These are phyloP conservation scores for Nephrotoma flavescens DNA, from an alignment of 2,888 invertebrate genomes.

Conservation along the genomic window DNA sequence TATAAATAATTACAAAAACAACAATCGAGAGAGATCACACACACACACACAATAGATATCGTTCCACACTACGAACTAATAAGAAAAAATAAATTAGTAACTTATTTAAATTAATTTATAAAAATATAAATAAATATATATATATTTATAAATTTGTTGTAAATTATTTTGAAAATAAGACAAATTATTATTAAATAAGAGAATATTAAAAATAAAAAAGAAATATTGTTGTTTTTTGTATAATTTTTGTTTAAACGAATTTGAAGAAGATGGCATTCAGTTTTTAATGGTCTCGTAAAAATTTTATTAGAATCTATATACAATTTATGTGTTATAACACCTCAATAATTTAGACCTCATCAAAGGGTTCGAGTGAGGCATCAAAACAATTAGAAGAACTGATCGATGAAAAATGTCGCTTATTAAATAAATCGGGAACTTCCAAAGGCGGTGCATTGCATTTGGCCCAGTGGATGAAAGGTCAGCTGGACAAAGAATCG, in stretches of 20 bases:
- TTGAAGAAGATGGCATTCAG: background rate
- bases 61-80: background rate
- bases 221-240: constrained; percentile 2
- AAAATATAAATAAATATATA: background rate
- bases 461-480: constrained; percentile 68
- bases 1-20: background rate
- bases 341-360: background rate
- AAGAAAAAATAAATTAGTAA: background rate
- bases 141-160: background rate
- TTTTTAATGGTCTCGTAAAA: background rate
- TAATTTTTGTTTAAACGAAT: background rate
- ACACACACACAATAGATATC: background rate
- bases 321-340: background rate
- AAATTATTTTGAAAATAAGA: background rate
- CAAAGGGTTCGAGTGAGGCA: background rate
- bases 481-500: constrained; percentile 49
- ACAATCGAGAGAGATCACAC: background rate
- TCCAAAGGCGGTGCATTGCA: constrained; percentile 59
- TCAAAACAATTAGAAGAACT: constrained; percentile 31
- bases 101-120: background rate
- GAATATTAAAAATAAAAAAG: background rate
- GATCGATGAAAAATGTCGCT: constrained; percentile 48
- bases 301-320: background rate
- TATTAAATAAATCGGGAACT: constrained; percentile 42
- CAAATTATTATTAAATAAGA: background rate